These are phyloP conservation scores for Aplysina aerophoba DNA, from an alignment of 37 sponge, comb jelly and placozoan species.

Conservation along the genomic window DNA sequence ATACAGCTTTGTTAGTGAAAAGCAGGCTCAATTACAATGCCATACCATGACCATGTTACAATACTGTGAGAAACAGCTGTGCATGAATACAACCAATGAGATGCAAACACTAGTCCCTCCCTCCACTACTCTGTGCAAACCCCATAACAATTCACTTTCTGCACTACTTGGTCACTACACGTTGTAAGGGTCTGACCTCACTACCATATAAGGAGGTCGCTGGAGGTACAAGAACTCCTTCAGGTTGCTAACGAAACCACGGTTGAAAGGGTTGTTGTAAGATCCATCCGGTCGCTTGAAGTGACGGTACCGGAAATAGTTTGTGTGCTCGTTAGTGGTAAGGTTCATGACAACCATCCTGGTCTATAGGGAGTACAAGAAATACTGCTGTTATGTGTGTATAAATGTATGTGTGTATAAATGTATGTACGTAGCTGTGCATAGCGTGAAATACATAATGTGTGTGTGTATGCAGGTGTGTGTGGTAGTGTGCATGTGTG, in stretches of 20 bases:
- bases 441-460: neutral
- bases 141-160: neutral
- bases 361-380: constrained; percentile 18
- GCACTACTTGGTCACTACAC: neutral
- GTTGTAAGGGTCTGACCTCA: neutral
- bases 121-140: neutral
- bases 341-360: constrained; percentile 58
- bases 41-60: too few relatives aligned
- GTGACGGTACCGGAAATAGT: constrained; percentile 72
- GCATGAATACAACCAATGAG: too few relatives aligned
- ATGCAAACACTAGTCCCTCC: too few relatives aligned
- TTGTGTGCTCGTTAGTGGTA: constrained; percentile 81
- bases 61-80: too few relatives aligned
- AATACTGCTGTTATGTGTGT: neutral
- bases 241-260: constrained; percentile 70
- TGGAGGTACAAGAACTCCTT: constrained; percentile 78
- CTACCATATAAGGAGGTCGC: constrained; percentile 25
- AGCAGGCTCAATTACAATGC: too few relatives aligned
- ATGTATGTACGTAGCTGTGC: neutral
- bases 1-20: too few relatives aligned
- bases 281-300: constrained; percentile 65
- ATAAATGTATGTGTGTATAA: neutral
- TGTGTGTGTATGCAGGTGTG: too few relatives aligned
- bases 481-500: neutral
- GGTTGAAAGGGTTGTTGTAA: constrained; percentile 81